These are phyloP conservation scores for Sebastes schlegelii DNA, from an alignment of 2,113 vertebrate genomes.

Conservation along the genomic window DNA sequence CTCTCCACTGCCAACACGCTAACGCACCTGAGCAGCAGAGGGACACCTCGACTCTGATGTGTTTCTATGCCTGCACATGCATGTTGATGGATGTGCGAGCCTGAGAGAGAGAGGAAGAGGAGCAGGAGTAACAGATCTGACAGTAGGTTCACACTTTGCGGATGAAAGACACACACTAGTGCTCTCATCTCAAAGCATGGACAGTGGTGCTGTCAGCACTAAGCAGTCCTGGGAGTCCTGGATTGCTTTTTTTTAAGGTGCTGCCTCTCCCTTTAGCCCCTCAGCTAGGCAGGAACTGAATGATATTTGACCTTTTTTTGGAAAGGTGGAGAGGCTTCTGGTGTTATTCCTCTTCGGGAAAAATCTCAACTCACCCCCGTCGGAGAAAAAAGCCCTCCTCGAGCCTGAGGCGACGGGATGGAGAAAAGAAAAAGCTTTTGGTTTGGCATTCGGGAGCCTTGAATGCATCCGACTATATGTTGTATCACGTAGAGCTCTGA, in stretches of 20 bases:
- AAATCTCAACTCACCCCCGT: slow-evolving; percentile 40
- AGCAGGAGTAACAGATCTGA: slow-evolving; percentile 46
- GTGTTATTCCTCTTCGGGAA: slow-evolving; percentile 37
- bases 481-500: slow-evolving; percentile 31
- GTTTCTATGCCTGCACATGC: slow-evolving; percentile 8
- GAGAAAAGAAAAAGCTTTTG: slow-evolving; percentile 32
- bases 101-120: background rate
- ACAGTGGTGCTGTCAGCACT: slow-evolving; percentile 2
- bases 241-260: slow-evolving; percentile 23
- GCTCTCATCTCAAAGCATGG: slow-evolving; percentile 52
- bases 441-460: slow-evolving; percentile 14
- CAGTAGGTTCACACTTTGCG: slow-evolving; percentile 35
- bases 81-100: slow-evolving; percentile 10
- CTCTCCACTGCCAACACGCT: slow-evolving; percentile 15
- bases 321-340: slow-evolving; percentile 28
- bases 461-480: slow-evolving; percentile 29
- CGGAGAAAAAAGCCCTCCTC: slow-evolving; percentile 7
- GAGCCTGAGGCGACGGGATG: slow-evolving; percentile 26
- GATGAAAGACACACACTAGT: slow-evolving; percentile 56
- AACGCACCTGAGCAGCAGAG: slow-evolving; percentile 40
- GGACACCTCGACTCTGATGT: slow-evolving; percentile 1
- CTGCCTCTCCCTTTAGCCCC: slow-evolving; percentile 35
- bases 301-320: slow-evolving; percentile 67
- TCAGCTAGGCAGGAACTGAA: slow-evolving; percentile 41
- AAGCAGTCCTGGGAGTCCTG: slow-evolving; percentile 41